Conservation (phyloP, 2,113 vertebrate species). For the Tretioscincus oriximinensis region DNA sequence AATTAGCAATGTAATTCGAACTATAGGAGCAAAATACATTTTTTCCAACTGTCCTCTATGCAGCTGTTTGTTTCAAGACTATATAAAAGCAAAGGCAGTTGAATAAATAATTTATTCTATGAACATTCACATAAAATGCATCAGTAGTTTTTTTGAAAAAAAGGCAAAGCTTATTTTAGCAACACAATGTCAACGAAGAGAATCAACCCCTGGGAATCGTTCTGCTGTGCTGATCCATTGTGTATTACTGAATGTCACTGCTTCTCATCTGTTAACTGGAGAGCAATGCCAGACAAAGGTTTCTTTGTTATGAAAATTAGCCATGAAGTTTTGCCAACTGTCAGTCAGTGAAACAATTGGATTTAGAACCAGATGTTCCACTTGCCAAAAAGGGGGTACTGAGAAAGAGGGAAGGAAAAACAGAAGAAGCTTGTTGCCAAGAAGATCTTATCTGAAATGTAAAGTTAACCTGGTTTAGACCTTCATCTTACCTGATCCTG, state of each 20-base stretch:
- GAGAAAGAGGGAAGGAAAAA: no score
- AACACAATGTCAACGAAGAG: slow-evolving; percentile 48
- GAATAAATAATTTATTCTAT: slow-evolving; percentile 37
- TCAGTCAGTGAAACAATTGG: slow-evolving; percentile 64
- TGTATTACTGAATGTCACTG: slow-evolving; percentile 49
- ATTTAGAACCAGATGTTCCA: slow-evolving; percentile 65
- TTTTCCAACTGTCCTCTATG: background rate
- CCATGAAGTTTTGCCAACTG: slow-evolving; percentile 61
- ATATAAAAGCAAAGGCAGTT: background rate
- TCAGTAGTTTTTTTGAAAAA: slow-evolving; percentile 27
- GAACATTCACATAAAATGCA: slow-evolving; percentile 37
- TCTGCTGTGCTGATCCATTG: slow-evolving; percentile 41
- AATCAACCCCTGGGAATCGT: slow-evolving; percentile 58
- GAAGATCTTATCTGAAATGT: slow-evolving; percentile 43
- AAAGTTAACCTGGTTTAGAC: slow-evolving; percentile 38
- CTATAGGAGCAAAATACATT: background rate
- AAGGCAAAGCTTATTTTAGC: slow-evolving; percentile 56
- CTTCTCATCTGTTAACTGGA: slow-evolving; percentile 61
- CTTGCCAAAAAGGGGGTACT: slow-evolving; percentile 31
- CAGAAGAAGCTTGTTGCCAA: slow-evolving; percentile 47
- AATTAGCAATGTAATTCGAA: background rate
- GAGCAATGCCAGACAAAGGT: slow-evolving; percentile 59
- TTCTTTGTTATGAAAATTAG: slow-evolving; percentile 69
- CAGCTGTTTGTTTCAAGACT: slow-evolving; percentile 7
- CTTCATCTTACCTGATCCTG: background rate